phyloP scores from a whole-genome alignment of 2,113 vertebrate species.

The Indicator indicator region DNA sequence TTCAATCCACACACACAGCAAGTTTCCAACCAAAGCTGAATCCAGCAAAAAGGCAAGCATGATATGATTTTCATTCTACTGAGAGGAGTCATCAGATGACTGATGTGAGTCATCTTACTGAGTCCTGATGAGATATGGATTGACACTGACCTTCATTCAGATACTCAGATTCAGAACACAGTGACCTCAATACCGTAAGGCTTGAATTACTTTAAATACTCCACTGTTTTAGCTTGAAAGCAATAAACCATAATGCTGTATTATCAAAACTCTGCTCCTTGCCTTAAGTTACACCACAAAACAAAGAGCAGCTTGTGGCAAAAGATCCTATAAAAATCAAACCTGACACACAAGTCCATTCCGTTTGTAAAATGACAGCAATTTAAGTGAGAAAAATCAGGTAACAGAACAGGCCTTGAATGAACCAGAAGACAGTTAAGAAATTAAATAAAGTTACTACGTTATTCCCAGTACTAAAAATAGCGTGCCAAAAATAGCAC shows the following conservation, averaged over 20 bases:
- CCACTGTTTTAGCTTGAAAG: not conserved
- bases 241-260: not conserved
- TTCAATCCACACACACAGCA: not conserved
- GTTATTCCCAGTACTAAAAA: slow-evolving; percentile 2
- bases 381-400: slow-evolving; percentile 5
- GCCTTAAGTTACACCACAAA: not conserved
- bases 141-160: slow-evolving; percentile 42
- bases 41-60: not conserved
- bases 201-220: not conserved
- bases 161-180: not conserved
- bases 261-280: not conserved
- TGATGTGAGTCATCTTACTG: slow-evolving; percentile 5
- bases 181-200: not conserved
- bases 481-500: not conserved
- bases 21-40: not conserved
- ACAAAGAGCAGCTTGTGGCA: not conserved
- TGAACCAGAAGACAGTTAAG: not conserved
- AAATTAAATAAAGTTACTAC: not conserved
- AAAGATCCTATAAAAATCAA: not conserved
- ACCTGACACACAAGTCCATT: not conserved
- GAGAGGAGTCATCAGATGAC: not conserved
- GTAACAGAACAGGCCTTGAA: not conserved
- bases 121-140: not conserved
- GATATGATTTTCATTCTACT: not conserved
- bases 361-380: not conserved